phyloP scores from a whole-genome alignment of 2,888 invertebrate species.

The Leucophenga maculata region DNA sequence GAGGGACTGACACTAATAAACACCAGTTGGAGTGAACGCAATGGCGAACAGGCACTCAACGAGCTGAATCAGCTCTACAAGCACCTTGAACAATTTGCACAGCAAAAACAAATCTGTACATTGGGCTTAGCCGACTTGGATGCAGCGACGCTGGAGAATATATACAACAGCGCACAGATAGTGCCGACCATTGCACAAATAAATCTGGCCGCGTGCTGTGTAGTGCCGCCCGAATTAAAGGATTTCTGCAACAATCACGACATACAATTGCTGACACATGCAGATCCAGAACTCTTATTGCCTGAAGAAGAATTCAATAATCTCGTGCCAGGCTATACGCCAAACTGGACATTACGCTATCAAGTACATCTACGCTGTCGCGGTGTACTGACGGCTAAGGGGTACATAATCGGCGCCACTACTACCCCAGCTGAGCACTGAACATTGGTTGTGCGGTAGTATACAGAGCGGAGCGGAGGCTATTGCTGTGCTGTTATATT shows the following conservation, averaged over 20 bases:
- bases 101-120: constrained; percentile 77
- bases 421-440: constrained; percentile 33
- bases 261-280: constrained; percentile 94
- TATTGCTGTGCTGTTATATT: constrained; percentile 8
- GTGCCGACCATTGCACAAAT: constrained; percentile 94
- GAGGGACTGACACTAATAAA: constrained; percentile 54
- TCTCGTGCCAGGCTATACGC: constrained; percentile 73
- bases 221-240: constrained; percentile 91
- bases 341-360: constrained; percentile 88
- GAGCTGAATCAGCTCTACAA: constrained; percentile 85
- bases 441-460: neutral
- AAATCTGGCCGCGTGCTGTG: constrained; percentile 92
- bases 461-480: no score
- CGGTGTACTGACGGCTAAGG: constrained; percentile 92
- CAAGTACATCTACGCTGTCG: constrained; percentile 92
- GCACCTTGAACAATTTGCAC: constrained; percentile 81
- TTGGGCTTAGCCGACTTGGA: constrained; percentile 94
- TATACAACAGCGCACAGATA: constrained; percentile 84
- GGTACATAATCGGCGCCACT: constrained; percentile 79
- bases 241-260: constrained; percentile 92
- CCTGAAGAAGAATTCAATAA: constrained; percentile 74
- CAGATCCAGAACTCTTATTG: constrained; percentile 82
- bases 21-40: constrained; percentile 73
- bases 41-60: constrained; percentile 72
- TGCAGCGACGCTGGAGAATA: constrained; percentile 81